Evolutionary conservation across 2,888 invertebrate species (phyloP), one percentile per base, ranked within the genome.

Genomic region (Stratiomys singularior): DNA sequence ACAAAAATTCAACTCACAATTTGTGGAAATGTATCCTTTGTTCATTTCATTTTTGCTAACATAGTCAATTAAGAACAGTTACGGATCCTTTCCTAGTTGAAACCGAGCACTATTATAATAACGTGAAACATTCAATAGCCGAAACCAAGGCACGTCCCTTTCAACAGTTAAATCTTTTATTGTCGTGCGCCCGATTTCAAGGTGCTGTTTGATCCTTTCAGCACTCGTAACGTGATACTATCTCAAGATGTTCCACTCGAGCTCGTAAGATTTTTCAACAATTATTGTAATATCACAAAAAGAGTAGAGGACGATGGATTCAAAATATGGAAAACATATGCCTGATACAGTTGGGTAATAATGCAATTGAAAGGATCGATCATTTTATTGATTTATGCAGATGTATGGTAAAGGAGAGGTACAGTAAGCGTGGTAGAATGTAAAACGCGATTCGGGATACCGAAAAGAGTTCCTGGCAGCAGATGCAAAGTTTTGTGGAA

Each of bases 351-450:
- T 44, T 44, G 23, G 46, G 30, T 67, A 30, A 23, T 21, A 9
- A 44, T 18, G 1, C 11, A 44, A 30, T 44, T 67, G 64, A 64
- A 5, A 52, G 4, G 13, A 44, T 67, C 21, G 37, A 67, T 67
- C 67, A 18, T 18, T 37, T 44, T 44, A 67, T 44, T 67, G 37
- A 67, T 67, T 67, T 67, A 67, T 67, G 67, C 67, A 67, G 67
- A 67, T 67, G 67, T 37, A 46, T 67, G 23, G 15, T n/a, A 46
- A 46, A n/a, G n/a, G n/a, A n/a, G n/a, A n/a, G n/a, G n/a, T n/a
- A n/a, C n/a, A n/a, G n/a, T n/a, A n/a, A n/a, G 44, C 44, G 44
- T 44, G 44, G 44, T 13, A 13, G 44, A 44, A 44, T 44, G 13
- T n/a, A n/a, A n/a, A n/a, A n/a, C n/a, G n/a, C n/a, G n/a, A n/a